Evolutionary conservation across 2,113 vertebrate genomes (phyloP).

Genomic region (Gymnogyps californianus): DNA sequence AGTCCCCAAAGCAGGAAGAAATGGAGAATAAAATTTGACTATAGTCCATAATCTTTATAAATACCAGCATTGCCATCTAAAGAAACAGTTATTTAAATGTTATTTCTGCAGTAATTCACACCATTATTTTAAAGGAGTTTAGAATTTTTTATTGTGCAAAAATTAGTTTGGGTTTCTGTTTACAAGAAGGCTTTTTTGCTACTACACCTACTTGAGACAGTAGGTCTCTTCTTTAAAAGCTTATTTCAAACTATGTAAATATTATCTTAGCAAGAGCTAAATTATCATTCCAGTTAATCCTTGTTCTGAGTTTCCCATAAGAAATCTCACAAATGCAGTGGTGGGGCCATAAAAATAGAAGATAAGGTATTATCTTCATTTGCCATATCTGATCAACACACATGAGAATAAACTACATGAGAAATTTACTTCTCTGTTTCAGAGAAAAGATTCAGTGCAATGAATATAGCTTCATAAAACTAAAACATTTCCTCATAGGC

Average conservation of each 20-base stretch:
- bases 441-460: not conserved
- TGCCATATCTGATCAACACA: not conserved
- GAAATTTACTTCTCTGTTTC: not conserved
- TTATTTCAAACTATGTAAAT: not conserved
- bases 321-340: not conserved
- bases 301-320: not conserved
- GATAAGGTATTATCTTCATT: not conserved
- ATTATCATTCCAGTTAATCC: not conserved
- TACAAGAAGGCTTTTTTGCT: fast-evolving
- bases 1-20: not conserved
- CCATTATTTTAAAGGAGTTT: not conserved
- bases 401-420: not conserved
- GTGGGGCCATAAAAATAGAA: not conserved
- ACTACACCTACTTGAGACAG: not conserved
- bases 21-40: not conserved
- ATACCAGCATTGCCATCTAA: not conserved
- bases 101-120: not conserved
- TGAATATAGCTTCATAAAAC: not conserved
- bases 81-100: not conserved
- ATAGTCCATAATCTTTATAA: not conserved
- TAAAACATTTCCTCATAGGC: not conserved
- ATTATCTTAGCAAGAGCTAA: not conserved
- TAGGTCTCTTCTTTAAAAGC: not conserved
- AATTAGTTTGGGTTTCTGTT: not conserved
- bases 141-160: not conserved